Evolutionary conservation across 2,113 vertebrate genomes (phyloP).

Genomic region (Sisor rabdophorus): DNA sequence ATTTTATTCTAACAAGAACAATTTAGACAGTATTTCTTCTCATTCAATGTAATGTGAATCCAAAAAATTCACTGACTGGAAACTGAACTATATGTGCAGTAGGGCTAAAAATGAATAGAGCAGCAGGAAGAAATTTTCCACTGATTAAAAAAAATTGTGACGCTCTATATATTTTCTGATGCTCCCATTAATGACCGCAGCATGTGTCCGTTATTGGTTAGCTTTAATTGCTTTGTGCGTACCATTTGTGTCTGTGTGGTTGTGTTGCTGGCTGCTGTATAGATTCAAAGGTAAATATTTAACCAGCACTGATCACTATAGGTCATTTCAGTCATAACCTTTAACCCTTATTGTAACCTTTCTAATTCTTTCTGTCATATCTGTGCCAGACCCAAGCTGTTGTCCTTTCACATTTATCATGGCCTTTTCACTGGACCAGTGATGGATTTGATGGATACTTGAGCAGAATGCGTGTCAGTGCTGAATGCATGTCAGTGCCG

Average conservation of each 20-base stretch:
- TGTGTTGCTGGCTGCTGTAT: constrained; percentile 10
- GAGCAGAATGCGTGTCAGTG: constrained; percentile 34
- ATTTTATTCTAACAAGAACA: not conserved
- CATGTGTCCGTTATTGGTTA: constrained; percentile 2
- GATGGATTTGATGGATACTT: constrained; percentile 63
- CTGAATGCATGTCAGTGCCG: constrained; percentile 7
- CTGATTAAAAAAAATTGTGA: not conserved
- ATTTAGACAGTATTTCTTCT: not conserved
- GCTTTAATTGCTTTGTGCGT: not conserved
- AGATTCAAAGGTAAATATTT: constrained; percentile 39
- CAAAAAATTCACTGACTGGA: not conserved
- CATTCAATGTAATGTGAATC: not conserved
- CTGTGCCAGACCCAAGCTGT: constrained; percentile 32
- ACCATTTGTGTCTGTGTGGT: not conserved
- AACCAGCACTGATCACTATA: constrained; percentile 27
- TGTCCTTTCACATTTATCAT: constrained; percentile 44
- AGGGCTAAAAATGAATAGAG: not conserved
- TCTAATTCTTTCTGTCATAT: constrained; percentile 35
- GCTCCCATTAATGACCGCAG: not conserved
- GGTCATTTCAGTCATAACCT: constrained; percentile 40
- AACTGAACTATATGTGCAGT: not conserved
- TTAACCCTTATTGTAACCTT: constrained; percentile 40
- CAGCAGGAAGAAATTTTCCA: not conserved
- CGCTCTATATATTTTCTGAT: not conserved
- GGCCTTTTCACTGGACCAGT: constrained; percentile 17